Percentiles rank a stretch among this genome's conserved stretches.
Evolutionary conservation across 2,113 vertebrate genomes (phyloP).

Genomic region (Bungarus multicinctus): DNA sequence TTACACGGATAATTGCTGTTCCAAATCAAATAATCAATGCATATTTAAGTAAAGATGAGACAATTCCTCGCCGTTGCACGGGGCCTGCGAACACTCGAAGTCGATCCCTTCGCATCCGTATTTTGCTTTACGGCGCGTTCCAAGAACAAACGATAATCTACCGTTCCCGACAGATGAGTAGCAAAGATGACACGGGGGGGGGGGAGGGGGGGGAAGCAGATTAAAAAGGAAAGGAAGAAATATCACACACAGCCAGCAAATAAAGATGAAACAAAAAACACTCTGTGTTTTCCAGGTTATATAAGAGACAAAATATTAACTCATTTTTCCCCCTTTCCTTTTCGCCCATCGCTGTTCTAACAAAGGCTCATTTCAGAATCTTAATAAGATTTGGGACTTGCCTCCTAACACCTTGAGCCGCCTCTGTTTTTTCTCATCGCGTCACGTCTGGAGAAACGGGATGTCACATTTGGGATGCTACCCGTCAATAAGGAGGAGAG

Average conservation of each 20-base stretch:
- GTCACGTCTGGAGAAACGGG: background rate
- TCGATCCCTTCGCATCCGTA: background rate
- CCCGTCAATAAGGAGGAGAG: background rate
- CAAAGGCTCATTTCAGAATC: background rate
- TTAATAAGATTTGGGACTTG: background rate
- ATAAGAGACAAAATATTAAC: background rate
- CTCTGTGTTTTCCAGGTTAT: background rate
- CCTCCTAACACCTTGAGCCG: background rate
- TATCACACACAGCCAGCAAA: background rate
- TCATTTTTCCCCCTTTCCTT: rapidly evolving
- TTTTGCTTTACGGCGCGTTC: background rate
- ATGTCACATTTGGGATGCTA: background rate
- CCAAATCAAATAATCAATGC: background rate
- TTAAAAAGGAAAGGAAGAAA: background rate
- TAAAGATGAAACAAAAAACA: background rate
- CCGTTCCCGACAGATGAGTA: background rate
- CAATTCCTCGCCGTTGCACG: background rate
- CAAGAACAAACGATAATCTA: background rate
- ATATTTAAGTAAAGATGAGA: background rate
- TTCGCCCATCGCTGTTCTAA: background rate
- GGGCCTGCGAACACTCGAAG: background rate
- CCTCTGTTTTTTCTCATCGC: background rate
- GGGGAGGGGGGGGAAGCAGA: too few relatives aligned
- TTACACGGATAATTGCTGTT: background rate
- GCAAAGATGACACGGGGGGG: background rate